Evolutionary conservation across 2,888 invertebrate genomes (phyloP), one percentile per base, ranked within the genome.

Genomic region (Alcis repandata): DNA sequence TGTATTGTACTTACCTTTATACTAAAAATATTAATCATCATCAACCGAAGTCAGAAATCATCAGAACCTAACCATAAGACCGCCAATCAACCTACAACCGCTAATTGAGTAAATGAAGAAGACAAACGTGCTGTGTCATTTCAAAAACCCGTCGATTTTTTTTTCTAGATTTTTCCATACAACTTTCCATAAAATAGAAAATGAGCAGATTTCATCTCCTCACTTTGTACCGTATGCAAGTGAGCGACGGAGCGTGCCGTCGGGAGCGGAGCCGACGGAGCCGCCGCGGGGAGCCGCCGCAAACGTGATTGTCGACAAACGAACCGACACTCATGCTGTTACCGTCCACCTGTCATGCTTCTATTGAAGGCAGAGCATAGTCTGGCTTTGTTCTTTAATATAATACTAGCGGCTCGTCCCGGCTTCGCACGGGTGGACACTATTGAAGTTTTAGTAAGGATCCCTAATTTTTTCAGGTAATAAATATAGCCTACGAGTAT

Each of bases 221-320:
- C 67, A 66, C 63, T 72, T 0, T 19, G 43, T 36, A 15, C 22
- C 45, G 51, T 61, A 68, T 71, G 66, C 61, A 76, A 76, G 69
- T 72, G 75, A 73, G 74, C 71, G 74, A 57, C 70, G 77, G 66
- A 72, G 66, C 71, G 70, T 63, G 70, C 82, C 80, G 72, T 63
- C 72, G 64, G 60, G 63, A 64, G 59, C 46, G 72, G 41, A 3
- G 54, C 53, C 53, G 53, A 0, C 52, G 52, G 38, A 19, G 15
- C 79, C 79, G 76, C 87, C 77, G 82, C 82, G 79, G 86, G 83
- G 87, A 77, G 80, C 77, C 81, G 76, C 84, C 82, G 74, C 87
- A 87, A 89, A 91, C 84, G 79, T 86, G 89, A 92, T 92, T 92
- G 89, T 86, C 76, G 80, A 78, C 84, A 92, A 92, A 92, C 89